phyloP scores from a whole-genome alignment of 2,888 invertebrate genomes.

The Melinaea menophilus region DNA sequence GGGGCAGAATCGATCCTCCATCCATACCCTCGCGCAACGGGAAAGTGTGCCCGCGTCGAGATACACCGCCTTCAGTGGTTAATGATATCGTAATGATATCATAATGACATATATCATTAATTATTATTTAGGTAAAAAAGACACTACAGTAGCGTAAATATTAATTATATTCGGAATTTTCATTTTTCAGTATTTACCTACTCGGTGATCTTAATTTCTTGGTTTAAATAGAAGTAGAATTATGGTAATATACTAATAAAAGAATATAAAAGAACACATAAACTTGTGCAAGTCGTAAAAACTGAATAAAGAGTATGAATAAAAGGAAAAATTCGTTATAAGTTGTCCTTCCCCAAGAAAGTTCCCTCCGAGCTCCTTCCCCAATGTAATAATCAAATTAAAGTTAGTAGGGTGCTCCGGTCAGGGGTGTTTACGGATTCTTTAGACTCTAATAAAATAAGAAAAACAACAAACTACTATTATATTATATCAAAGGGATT shows the following conservation, averaged over 20 bases:
- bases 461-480: too few species aligned
- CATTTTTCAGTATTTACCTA: too few species aligned
- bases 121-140: too few species aligned
- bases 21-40: slow-evolving; percentile 77
- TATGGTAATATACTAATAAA: too few species aligned
- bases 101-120: neutral
- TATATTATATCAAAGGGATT: too few species aligned
- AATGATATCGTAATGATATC: neutral
- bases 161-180: too few species aligned
- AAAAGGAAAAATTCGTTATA: slow-evolving; percentile 4
- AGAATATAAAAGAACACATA: too few species aligned
- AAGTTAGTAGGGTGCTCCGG: slow-evolving; percentile 69
- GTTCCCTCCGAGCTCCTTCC: slow-evolving; percentile 48
- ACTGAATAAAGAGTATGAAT: neutral
- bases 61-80: slow-evolving; percentile 14
- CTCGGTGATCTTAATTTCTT: too few species aligned
- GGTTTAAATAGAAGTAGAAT: too few species aligned
- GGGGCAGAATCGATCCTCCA: slow-evolving; percentile 72
- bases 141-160: too few species aligned
- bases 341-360: slow-evolving; percentile 16
- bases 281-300: too few species aligned
- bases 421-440: slow-evolving; percentile 35
- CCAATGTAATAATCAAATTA: slow-evolving; percentile 66
- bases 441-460: slow-evolving; percentile 1
- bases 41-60: slow-evolving; percentile 37